These are phyloP conservation scores for Vannuccia rotundouncinata DNA, from an alignment of 2,888 invertebrate genomes.

Conservation along the genomic window DNA sequence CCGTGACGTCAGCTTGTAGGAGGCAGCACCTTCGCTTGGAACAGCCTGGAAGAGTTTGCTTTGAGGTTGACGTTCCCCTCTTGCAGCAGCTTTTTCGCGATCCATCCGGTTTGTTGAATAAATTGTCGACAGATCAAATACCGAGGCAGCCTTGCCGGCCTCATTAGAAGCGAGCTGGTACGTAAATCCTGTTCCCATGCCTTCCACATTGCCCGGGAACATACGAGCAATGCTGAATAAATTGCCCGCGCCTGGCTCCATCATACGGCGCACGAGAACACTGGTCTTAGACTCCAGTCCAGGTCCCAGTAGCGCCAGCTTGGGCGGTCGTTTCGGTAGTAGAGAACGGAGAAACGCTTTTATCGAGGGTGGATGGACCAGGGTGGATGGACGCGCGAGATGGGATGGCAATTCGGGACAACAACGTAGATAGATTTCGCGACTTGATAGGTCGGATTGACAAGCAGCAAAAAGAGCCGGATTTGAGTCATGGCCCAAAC, in stretches of 20 bases:
- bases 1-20: neutral
- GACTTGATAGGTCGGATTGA: neutral
- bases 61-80: neutral
- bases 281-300: constrained; percentile 32
- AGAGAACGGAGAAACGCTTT: neutral
- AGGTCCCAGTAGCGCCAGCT: constrained; percentile 29
- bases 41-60: constrained; percentile 16
- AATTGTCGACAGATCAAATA: constrained; percentile 28
- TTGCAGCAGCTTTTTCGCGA: neutral
- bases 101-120: neutral
- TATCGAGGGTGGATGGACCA: neutral
- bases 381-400: neutral
- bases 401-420: constrained; percentile 25
- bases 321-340: constrained; percentile 15
- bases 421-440: constrained; percentile 31
- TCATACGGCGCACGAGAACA: constrained; percentile 14
- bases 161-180: constrained; percentile 1
- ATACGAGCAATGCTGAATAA: constrained; percentile 12
- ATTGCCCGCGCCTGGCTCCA: neutral
- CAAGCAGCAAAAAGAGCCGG: constrained; percentile 18
- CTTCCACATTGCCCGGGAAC: constrained; percentile 27
- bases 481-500: constrained; percentile 23
- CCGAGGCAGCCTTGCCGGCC: neutral
- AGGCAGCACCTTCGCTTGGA: neutral
- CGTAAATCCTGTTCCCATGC: constrained; percentile 31